These are phyloP conservation scores for Drosophila borborema DNA, from an alignment of 2,888 invertebrate species.

Conservation along the genomic window DNA sequence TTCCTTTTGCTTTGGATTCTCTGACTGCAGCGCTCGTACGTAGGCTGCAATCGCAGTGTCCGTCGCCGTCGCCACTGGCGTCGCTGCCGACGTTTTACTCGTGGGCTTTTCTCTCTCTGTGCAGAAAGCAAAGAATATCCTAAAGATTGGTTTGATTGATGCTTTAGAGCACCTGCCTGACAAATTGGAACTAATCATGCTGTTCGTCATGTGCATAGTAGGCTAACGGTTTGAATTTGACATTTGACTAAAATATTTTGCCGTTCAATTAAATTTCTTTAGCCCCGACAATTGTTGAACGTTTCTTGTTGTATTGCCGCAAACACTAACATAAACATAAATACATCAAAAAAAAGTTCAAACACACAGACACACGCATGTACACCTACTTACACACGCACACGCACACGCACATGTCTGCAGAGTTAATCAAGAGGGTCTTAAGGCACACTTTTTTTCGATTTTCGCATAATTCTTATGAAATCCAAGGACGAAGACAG, in stretches of 20 bases:
- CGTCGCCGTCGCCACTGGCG: constrained; percentile 2
- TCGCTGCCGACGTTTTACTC: constrained; percentile 20
- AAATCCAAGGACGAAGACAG: constrained; percentile 24
- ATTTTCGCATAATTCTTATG: constrained; percentile 2
- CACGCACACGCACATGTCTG: neutral
- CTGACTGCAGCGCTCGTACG: constrained; percentile 40
- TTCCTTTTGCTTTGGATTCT: constrained; percentile 26
- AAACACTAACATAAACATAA: neutral
- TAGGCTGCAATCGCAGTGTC: constrained; percentile 26
- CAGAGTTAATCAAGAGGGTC: neutral
- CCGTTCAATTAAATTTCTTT: constrained; percentile 27
- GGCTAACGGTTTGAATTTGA: constrained; percentile 27
- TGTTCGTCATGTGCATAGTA: constrained; percentile 19
- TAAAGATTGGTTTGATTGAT: constrained; percentile 13
- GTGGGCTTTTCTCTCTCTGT: constrained; percentile 24
- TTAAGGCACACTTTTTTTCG: neutral
- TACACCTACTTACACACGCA: neutral
- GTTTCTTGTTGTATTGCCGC: constrained; percentile 38
- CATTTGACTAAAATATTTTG: constrained; percentile 10
- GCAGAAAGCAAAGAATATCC: neutral
- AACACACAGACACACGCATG: constrained; percentile 5
- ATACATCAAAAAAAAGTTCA: constrained; percentile 3
- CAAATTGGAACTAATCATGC: constrained; percentile 4
- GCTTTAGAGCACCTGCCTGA: constrained; percentile 25
- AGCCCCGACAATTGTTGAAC: constrained; percentile 27